Conservation (phyloP, 2,797 vertebrate genomes). For the Glyptemys insculpta region DNA sequence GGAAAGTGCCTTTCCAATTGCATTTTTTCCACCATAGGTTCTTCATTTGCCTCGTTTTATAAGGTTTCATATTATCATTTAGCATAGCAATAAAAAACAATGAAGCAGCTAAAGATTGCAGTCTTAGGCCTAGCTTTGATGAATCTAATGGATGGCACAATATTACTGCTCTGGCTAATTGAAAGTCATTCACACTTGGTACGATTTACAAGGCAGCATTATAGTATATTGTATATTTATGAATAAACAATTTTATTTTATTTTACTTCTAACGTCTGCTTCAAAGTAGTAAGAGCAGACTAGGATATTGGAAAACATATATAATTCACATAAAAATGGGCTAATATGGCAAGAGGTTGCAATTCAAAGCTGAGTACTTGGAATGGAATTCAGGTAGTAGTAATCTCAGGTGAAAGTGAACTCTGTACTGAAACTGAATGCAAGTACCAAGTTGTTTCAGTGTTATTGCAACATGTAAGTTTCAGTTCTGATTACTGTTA, state of each 20-base stretch:
- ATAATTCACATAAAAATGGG: background rate
- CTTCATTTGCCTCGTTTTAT: constrained; percentile 79
- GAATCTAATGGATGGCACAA: constrained; percentile 55
- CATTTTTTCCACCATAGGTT: constrained; percentile 56
- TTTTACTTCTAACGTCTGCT: background rate
- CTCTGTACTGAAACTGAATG: background rate
- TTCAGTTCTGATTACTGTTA: background rate
- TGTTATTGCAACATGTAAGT: background rate
- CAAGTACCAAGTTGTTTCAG: accelerated
- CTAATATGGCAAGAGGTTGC: background rate
- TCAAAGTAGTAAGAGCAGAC: background rate
- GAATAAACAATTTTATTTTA: constrained; percentile 64
- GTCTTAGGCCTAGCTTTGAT: constrained; percentile 58
- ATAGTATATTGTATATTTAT: constrained; percentile 53
- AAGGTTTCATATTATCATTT: constrained; percentile 73
- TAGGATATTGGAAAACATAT: background rate
- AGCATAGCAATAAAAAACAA: constrained; percentile 69
- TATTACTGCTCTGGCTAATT: constrained; percentile 49
- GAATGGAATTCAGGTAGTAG: background rate
- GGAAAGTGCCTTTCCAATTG: constrained; percentile 63
- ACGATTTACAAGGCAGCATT: constrained; percentile 38
- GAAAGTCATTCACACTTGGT: constrained; percentile 63
- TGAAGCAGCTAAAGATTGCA: constrained; percentile 65
- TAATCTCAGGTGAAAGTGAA: constrained; percentile 2
- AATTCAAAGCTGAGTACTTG: background rate